A percentile compares a stretch with the other conserved stretches of the same genome.
Evolutionary conservation across 2,113 vertebrate genomes (phyloP).

Genomic region (Pygathrix nemaeus): DNA sequence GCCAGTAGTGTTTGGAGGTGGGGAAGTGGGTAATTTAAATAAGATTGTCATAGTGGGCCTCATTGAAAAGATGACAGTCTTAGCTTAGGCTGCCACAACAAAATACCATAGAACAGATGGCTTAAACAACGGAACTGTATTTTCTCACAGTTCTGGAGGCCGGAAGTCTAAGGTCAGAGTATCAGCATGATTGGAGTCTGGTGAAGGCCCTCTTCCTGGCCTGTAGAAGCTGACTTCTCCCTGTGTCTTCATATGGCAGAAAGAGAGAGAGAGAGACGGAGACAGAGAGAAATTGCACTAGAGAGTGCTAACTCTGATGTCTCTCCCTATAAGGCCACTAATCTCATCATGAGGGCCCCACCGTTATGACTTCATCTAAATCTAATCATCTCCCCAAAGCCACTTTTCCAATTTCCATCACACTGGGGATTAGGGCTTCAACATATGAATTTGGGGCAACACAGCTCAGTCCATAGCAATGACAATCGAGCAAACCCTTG

Average conservation of each 20-base stretch:
- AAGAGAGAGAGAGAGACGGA: neutral
- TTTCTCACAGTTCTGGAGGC: neutral
- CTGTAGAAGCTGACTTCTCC: neutral
- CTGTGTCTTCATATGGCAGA: neutral
- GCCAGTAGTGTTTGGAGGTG: neutral
- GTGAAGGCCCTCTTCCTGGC: neutral
- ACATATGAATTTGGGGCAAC: neutral
- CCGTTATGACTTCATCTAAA: neutral
- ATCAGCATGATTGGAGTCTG: neutral
- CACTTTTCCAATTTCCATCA: neutral
- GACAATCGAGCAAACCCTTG: neutral
- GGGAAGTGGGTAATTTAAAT: neutral
- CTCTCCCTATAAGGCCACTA: neutral
- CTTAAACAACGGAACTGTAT: neutral
- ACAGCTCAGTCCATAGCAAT: neutral
- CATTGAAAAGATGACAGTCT: neutral
- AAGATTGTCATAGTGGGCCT: neutral
- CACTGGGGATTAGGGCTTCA: neutral
- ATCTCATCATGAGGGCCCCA: neutral
- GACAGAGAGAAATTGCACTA: neutral
- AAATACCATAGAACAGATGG: neutral
- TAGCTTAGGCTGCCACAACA: neutral
- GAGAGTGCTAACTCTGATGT: neutral
- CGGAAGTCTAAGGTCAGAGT: neutral
- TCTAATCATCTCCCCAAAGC: neutral